These are phyloP conservation scores for Pseudanteris insignis DNA, from an alignment of 2,888 invertebrate genomes.

Conservation along the genomic window DNA sequence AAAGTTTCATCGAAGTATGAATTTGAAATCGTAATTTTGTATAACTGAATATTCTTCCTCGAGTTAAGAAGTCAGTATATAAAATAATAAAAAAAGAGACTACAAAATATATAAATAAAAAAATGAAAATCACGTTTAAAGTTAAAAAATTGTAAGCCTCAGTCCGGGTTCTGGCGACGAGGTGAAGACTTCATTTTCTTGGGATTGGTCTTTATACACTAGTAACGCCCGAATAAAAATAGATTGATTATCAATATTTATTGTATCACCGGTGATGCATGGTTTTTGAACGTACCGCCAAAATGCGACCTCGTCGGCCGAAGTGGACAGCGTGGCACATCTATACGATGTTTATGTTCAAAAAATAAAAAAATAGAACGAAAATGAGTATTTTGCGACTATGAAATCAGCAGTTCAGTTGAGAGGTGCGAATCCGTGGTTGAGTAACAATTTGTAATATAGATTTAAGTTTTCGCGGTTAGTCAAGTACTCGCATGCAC, in stretches of 20 bases:
- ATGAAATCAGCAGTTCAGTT: conserved; percentile 42
- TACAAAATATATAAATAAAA: too few species aligned
- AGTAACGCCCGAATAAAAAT: conserved; percentile 16
- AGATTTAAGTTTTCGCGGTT: conserved; percentile 50
- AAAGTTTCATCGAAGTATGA: too few species aligned
- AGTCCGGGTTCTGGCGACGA: too few species aligned
- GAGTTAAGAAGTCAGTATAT: too few species aligned
- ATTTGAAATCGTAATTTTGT: too few species aligned
- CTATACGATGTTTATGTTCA: too few species aligned
- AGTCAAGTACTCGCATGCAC: conserved; percentile 47
- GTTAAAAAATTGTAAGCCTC: too few species aligned
- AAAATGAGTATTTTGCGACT: conserved; percentile 47
- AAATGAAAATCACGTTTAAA: too few species aligned
- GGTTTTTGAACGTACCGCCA: conserved; percentile 4
- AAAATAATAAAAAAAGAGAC: too few species aligned
- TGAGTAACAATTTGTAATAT: conserved; percentile 49
- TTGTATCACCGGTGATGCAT: conserved; percentile 17
- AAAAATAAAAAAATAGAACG: conserved; percentile 9
- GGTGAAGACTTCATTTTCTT: too few species aligned
- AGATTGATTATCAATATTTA: conserved; percentile 24
- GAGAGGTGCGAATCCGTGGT: conserved; percentile 43
- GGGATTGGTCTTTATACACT: conserved; percentile 14
- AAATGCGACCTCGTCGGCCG: conserved; percentile 15
- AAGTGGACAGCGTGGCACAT: conserved; percentile 6
- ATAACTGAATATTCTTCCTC: too few species aligned